These are phyloP conservation scores for Dilophus febrilis DNA, from an alignment of 2,888 invertebrate species.

Conservation along the genomic window DNA sequence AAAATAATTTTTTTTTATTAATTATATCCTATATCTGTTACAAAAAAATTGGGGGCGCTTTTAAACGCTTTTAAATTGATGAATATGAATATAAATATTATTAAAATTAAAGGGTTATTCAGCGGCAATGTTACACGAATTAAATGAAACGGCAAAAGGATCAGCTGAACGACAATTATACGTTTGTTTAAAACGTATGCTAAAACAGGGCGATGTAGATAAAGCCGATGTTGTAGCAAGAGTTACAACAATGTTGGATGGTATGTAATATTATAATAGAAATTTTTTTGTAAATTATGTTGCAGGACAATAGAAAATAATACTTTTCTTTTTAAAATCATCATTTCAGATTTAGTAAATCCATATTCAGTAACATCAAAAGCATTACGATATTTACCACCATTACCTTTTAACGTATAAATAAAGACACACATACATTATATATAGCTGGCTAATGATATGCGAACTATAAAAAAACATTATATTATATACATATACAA, in stretches of 20 bases:
- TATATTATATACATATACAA: no score
- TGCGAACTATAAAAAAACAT: no score
- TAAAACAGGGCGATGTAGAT: slow-evolving; percentile 21
- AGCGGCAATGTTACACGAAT: slow-evolving; percentile 20
- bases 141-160: slow-evolving; percentile 20
- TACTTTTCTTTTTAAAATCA: neutral
- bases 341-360: slow-evolving; percentile 13
- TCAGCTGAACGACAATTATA: slow-evolving; percentile 26
- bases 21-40: neutral
- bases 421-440: no score
- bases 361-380: slow-evolving; percentile 19
- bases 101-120: slow-evolving; percentile 19
- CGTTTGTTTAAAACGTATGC: slow-evolving; percentile 23
- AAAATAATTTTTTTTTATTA: neutral
- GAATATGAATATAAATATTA: no score
- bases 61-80: no score
- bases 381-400: slow-evolving; percentile 23
- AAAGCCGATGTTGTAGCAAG: slow-evolving; percentile 25
- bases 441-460: no score
- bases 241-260: slow-evolving; percentile 23
- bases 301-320: no score
- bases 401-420: slow-evolving; percentile 22
- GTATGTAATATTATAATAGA: no score
- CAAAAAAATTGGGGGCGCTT: no score
- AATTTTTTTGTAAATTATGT: no score